Conservation (phyloP, 2,113 vertebrate genomes). For the Ictalurus punctatus region DNA sequence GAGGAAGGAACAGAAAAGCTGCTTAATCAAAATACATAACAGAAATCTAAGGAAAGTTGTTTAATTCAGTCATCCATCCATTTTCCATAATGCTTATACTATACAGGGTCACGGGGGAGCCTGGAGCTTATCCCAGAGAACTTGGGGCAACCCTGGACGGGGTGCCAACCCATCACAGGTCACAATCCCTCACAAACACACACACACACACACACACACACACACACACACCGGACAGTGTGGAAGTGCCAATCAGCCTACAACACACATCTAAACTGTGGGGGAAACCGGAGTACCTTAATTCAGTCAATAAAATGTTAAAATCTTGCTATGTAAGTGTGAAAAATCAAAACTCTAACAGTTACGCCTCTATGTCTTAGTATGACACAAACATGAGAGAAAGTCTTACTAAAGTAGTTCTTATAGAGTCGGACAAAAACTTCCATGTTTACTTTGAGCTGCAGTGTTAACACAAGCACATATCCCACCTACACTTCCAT, state of each 20-base stretch:
- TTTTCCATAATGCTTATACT: no score
- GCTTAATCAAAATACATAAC: not conserved
- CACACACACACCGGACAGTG: no score
- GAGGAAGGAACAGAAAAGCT: not conserved
- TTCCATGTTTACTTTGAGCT: not conserved
- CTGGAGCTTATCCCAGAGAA: no score
- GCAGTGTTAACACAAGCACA: not conserved
- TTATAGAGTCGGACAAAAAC: not conserved
- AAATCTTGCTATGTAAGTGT: not conserved
- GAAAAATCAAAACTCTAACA: not conserved
- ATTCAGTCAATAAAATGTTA: not conserved
- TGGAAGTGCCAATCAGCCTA: no score
- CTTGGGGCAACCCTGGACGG: no score
- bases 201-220: no score
- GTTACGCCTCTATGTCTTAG: not conserved
- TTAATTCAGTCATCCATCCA: not conserved
- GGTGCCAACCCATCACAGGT: no score
- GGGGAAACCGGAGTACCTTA: not conserved
- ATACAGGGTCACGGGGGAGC: no score
- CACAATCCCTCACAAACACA: no score
- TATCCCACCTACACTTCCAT: not conserved
- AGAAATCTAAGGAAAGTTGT: not conserved
- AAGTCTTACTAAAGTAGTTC: not conserved
- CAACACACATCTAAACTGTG: no score
- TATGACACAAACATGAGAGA: not conserved